phyloP scores from a whole-genome alignment of 2,888 invertebrate species.

The Heliconius hortense region DNA sequence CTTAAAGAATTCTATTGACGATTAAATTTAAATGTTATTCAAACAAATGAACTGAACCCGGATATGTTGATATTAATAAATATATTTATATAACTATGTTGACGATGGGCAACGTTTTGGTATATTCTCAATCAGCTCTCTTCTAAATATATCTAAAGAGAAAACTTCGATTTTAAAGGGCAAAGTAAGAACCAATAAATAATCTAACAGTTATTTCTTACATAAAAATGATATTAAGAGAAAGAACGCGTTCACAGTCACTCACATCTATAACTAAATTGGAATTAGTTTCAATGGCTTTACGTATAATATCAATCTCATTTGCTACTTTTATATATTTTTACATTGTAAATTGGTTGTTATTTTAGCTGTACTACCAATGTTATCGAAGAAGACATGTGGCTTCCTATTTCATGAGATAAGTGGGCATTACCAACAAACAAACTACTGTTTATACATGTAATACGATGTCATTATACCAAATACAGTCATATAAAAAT shows the following conservation, averaged over 20 bases:
- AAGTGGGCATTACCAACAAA: background rate
- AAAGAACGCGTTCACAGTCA: conserved; percentile 31
- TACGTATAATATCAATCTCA: conserved; percentile 30
- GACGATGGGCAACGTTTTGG: background rate
- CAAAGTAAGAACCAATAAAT: too few species aligned
- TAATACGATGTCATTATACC: conserved; percentile 8
- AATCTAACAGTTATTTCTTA: background rate
- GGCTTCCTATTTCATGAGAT: conserved; percentile 5
- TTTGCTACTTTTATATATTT: conserved; percentile 6
- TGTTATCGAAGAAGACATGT: background rate
- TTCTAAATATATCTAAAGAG: background rate
- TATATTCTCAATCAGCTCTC: too few species aligned
- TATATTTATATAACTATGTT: background rate
- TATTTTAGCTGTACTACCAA: background rate
- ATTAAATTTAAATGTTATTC: background rate
- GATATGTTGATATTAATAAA: background rate
- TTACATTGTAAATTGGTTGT: background rate
- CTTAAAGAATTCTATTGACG: background rate
- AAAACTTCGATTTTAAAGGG: too few species aligned
- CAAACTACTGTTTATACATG: too few species aligned
- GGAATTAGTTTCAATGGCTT: conserved; percentile 28
- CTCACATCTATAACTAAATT: conserved; percentile 22
- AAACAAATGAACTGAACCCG: background rate
- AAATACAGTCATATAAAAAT: conserved; percentile 5
- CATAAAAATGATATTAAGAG: background rate